Conservation (phyloP, 2,797 vertebrate species). For the Pangasius djambal region DNA sequence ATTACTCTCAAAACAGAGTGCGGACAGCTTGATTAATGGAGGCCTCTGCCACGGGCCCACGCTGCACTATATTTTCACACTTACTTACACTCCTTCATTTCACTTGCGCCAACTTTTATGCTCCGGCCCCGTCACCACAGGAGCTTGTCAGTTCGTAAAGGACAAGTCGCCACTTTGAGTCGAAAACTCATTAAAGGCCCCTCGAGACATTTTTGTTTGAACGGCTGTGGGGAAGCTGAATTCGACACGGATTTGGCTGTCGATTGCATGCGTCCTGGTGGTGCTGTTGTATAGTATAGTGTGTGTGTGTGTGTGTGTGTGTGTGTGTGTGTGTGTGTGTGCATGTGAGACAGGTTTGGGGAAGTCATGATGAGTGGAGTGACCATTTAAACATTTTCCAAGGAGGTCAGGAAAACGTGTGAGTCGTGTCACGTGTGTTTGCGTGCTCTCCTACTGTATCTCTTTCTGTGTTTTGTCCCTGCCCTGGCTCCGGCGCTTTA, state of each 20-base stretch:
- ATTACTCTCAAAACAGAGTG: slow-evolving; percentile 84
- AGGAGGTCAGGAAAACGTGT: slow-evolving; percentile 2
- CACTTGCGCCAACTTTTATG: slow-evolving; percentile 67
- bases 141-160: slow-evolving; percentile 76
- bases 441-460: slow-evolving; percentile 22
- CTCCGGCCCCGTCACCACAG: slow-evolving; percentile 68
- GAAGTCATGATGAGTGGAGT: background rate
- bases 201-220: slow-evolving; percentile 67
- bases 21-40: slow-evolving; percentile 83
- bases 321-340: background rate
- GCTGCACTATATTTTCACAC: slow-evolving; percentile 78
- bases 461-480: background rate
- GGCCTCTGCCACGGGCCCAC: slow-evolving; percentile 73
- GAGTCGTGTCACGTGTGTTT: background rate
- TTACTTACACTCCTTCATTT: slow-evolving; percentile 72
- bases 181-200: slow-evolving; percentile 69
- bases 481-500: background rate
- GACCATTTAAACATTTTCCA: slow-evolving; percentile 6
- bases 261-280: slow-evolving; percentile 8
- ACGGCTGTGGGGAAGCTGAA: slow-evolving; percentile 49
- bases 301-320: no score
- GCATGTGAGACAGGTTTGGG: background rate
- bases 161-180: slow-evolving; percentile 55
- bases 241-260: slow-evolving; percentile 24
- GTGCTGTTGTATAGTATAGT: background rate